phyloP scores from a whole-genome alignment of 2,113 vertebrate genomes.

The Anseranas semipalmata region DNA sequence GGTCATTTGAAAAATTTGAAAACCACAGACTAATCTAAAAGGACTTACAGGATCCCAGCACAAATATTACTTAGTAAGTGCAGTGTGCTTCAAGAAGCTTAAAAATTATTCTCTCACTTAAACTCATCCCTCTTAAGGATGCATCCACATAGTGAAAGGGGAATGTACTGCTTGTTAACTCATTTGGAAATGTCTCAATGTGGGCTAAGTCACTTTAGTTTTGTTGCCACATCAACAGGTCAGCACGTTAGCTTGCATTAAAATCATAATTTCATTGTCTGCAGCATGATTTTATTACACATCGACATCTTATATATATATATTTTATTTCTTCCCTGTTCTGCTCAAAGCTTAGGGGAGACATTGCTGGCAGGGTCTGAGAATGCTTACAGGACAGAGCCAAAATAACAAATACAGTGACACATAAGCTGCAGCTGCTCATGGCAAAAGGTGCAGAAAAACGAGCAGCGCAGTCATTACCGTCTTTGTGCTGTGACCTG shows the following conservation, averaged over 20 bases:
- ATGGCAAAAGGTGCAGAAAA: background rate
- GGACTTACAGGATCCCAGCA: background rate
- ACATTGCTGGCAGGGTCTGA: background rate
- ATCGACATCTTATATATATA: background rate
- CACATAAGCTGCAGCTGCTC: background rate
- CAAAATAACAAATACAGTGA: background rate
- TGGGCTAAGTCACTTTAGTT: background rate
- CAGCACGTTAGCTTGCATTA: background rate
- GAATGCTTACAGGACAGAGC: background rate
- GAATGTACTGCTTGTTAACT: background rate
- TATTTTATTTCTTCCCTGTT: background rate
- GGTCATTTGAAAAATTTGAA: background rate
- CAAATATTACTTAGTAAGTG: background rate
- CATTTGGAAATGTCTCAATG: background rate
- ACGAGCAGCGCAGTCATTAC: accelerated
- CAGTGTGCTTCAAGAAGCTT: background rate
- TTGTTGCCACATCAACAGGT: background rate
- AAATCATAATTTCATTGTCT: background rate
- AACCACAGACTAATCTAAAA: background rate
- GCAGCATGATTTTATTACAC: background rate
- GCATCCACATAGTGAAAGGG: background rate
- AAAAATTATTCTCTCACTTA: background rate
- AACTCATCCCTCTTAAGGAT: background rate
- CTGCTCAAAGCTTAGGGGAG: background rate
- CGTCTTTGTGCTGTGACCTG: background rate